Base-by-base conservation (phyloP, 2,113 vertebrate genomes). In the Gavia stellata region DNA sequence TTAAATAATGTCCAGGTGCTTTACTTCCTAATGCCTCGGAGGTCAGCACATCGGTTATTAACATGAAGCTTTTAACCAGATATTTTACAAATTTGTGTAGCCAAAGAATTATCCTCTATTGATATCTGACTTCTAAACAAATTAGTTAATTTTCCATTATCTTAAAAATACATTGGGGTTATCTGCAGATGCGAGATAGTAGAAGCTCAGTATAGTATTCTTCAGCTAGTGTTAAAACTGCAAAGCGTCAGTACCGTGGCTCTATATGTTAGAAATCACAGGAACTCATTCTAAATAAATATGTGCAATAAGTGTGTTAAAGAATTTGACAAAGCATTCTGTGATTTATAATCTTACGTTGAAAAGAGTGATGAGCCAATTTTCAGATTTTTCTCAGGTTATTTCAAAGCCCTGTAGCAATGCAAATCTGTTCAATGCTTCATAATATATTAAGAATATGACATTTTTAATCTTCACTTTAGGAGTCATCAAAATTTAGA, bases 401-500 rank as follows among this genome's bases (percentile, higher is more conserved):
- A 89, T 96, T 97, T 96, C 68, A 92, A 92, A 96, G 44, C 89
- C 83, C 77, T 78, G 75, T 90, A 91, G 83, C 91, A 86, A 92
- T 89, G 56, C 38, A 96, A 95, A 81, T 91, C 56, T 89, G 38
- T 44, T 8, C 20, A 88, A 68, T 79, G 58, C 12, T 86, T 96
- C 87, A 88, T 80, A 93, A 83, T 77, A 88, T 70, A 90, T 90
- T 96, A 94, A 55, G 87, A 80, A 86, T 78, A 80, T 83, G 74
- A 82, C 71, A 90, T 88, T 96, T 96, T 96, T 94, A 96, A 88
- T 93, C 94, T 95, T 90, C 70, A 89, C 68, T 92, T 96, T 63
- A 95, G 59, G 73, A 91, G 47, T 81, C 86, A 89, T 95, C 89
- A 91, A 90, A 91, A 77, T 90, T 91, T 93, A 85, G 66, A 70